Base-by-base conservation (phyloP, 2,797 vertebrate genomes). In the Zenarchopterus dispar region DNA sequence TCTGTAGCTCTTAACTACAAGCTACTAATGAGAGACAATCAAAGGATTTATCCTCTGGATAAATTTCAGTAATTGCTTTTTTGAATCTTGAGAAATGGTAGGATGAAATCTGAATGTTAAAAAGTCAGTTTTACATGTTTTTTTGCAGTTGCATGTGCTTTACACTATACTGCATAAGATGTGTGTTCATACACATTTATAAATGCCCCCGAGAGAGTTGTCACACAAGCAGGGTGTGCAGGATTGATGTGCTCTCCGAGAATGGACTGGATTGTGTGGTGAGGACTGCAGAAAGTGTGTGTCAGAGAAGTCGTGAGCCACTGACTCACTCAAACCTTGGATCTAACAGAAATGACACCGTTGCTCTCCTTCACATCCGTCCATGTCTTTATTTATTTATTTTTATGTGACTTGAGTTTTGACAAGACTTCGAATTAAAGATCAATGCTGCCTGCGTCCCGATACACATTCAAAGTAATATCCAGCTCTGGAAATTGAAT, bases 41-140 rank as follows among this genome's bases (percentile, higher is more conserved):
- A 87, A 60, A 62, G 73, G 74, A 78, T 85, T 85, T 70, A 76
- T 56, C 71, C 67, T 67, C 47, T 67, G 73, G 84, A 87, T 91
- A 88, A 66, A 89, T 92, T 87, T 70, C 72, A 52, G 75, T 90
- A 91, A 91, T 91, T 90, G 79, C 80, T 83, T 90, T 89, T 90
- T 80, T 39, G 36, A 39, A 39, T 39, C 36, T 75, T 57, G 63
- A 78, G 76, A 70, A 86, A 84, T 67, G 52, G 63, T 44, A 23
- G 48, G 46, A 10, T 62, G 70, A 70, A 83, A 82, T 85, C 49
- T 81, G 67, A 86, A 81, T 73, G 70, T 52, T 62, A 31, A 1
- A 60, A 33, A 33, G 43, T 23, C 9, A 18, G 52, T 62, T 70
- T 56, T 56, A n/a, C 43, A 8, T 46, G 21, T 8, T 8, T 17